Evolutionary conservation across 2,113 vertebrate species (phyloP).

Genomic region (Daubentonia madagascariensis): DNA sequence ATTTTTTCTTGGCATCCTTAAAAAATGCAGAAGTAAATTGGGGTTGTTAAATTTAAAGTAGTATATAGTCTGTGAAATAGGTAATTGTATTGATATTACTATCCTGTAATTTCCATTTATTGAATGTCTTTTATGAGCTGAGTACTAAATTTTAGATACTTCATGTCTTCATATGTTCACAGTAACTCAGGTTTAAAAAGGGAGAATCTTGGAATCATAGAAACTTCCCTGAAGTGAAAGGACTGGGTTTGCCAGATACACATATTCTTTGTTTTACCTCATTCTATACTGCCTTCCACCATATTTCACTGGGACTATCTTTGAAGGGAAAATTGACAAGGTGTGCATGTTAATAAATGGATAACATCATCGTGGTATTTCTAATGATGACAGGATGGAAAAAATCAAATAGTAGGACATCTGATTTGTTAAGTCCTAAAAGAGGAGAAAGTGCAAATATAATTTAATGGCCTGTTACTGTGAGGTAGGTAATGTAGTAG

Average conservation of each 20-base stretch:
- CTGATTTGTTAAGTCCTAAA: background rate
- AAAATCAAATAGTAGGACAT: background rate
- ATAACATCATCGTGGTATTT: background rate
- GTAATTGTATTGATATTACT: background rate
- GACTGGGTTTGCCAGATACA: background rate
- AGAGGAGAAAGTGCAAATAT: background rate
- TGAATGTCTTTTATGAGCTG: background rate
- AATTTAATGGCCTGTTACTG: background rate
- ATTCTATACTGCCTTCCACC: background rate
- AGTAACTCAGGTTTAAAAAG: conserved; percentile 13
- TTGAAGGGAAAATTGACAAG: background rate
- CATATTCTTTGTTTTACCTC: background rate
- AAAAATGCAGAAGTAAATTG: background rate
- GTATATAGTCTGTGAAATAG: background rate
- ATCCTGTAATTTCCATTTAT: background rate
- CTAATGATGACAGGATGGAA: background rate
- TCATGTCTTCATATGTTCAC: background rate
- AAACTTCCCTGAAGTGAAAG: background rate
- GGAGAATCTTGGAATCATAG: background rate
- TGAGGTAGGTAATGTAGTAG: background rate
- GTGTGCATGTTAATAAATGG: background rate
- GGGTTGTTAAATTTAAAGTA: background rate
- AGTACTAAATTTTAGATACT: background rate
- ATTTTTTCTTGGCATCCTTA: background rate
- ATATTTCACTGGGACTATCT: background rate